Conservation (phyloP, 2,888 invertebrate genomes). For the Taphrorychus bicolor region DNA sequence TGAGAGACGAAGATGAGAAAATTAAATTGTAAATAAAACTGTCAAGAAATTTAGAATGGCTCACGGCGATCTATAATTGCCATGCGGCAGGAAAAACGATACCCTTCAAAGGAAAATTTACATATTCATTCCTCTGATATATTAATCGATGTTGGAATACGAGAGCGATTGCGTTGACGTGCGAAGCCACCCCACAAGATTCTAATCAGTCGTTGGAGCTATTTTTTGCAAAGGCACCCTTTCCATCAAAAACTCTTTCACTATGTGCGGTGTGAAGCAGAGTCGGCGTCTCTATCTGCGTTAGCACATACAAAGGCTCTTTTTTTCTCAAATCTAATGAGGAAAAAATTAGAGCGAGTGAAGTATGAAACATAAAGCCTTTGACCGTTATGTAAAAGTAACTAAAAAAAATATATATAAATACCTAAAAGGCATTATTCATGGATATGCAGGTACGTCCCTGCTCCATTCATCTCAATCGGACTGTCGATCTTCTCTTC, state of each 20-base stretch:
- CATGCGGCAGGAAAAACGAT: slow-evolving; percentile 4
- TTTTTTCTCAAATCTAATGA: too few species aligned
- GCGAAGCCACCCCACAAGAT: slow-evolving; percentile 17
- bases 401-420: neutral
- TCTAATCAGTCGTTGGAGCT: slow-evolving; percentile 1
- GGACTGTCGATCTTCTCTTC: neutral
- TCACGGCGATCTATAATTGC: too few species aligned
- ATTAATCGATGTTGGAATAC: slow-evolving; percentile 19
- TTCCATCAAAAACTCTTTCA: neutral
- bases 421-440: too few species aligned
- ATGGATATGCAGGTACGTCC: too few species aligned
- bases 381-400: neutral
- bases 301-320: too few species aligned
- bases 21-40: too few species aligned
- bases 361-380: neutral
- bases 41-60: too few species aligned
- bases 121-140: slow-evolving; percentile 25
- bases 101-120: slow-evolving; percentile 17
- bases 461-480: neutral
- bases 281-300: neutral
- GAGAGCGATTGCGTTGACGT: slow-evolving; percentile 13
- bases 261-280: neutral
- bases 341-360: too few species aligned
- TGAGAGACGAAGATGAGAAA: too few species aligned
- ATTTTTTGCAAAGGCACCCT: neutral